Conservation (phyloP, 2,113 vertebrate species). For the Salminus brasiliensis region DNA sequence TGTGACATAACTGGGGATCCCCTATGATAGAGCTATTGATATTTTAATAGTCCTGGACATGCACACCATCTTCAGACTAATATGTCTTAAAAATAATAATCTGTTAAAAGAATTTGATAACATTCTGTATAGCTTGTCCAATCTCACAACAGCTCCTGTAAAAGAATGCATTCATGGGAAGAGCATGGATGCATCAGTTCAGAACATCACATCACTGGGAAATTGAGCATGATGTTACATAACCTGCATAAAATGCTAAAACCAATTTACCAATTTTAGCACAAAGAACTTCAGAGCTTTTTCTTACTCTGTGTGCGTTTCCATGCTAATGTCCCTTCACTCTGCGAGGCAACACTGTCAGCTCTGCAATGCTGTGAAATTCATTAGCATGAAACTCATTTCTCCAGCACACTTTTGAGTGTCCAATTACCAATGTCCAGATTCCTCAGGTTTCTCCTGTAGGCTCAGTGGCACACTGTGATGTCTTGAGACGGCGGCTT, state of each 20-base stretch:
- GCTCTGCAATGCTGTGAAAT: background rate
- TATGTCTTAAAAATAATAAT: too few species aligned
- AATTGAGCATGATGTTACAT: too few species aligned
- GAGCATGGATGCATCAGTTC: background rate
- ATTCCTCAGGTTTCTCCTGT: conserved; percentile 4
- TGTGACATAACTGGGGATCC: too few species aligned
- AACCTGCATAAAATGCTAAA: background rate
- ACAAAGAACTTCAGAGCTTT: background rate
- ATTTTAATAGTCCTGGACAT: too few species aligned
- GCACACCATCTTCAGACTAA: too few species aligned
- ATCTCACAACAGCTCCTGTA: background rate
- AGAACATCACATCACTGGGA: too few species aligned
- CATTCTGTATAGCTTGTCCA: background rate
- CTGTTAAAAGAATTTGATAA: background rate
- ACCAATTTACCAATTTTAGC: background rate
- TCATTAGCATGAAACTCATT: background rate
- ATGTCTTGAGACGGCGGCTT: background rate
- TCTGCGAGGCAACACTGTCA: background rate
- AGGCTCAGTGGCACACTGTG: background rate
- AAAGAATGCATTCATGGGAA: background rate
- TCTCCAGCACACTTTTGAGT: background rate
- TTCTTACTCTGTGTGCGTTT: background rate
- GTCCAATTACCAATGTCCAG: background rate
- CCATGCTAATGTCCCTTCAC: background rate
- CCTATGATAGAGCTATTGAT: too few species aligned